Base-by-base conservation (phyloP, 1,140 invertebrate species). In the Drosophila sp. region DNA sequence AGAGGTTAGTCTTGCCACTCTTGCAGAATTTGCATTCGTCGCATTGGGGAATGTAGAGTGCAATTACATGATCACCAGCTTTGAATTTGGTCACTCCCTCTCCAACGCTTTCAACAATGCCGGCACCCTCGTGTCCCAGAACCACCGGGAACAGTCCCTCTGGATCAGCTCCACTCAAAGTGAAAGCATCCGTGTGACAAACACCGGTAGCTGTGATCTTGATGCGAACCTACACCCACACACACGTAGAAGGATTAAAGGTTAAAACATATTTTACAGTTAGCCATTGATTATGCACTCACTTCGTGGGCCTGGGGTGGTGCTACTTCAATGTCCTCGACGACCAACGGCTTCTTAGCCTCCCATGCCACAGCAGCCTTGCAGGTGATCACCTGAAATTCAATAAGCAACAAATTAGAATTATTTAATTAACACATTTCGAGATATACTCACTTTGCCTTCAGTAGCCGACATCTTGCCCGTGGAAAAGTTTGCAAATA, bases 121-220 rank as follows among this genome's bases (percentile, higher is more conserved):
- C 98, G 72, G 95, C 97, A 17, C 98, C 98, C 93, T 99, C 98
- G 86, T 99, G 98, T 0, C 98, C 98, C 44, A 99, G 93, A 76
- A 99, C 93, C 38, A 96, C 96, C 0, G 99, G 99, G 91, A 99
- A 99, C 11, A 96, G 92, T 10, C 98, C 98, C 93, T 99, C 98
- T 0, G 98, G 96, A 93, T 99, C 98, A 72, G 95, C 94, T 10
- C 99, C 98, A 79, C 95, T 95, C 17, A 99, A 92, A 17, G 98
- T 99, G 89, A 99, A 99, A 3, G 97, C 95, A 94, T 99, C 99
- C 0, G 99, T 99, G 90, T 99, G 99, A 91, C 99, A 99, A 1
- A 99, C 95, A 50, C 97, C 98, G 64, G 97, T 97, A 29, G 96
- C 94, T 4, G 95, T 84, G 58, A 99, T 94, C 93, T 97, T 95